Conservation (phyloP, 1,140 invertebrate genomes). For the Drosophila sturtevanti region DNA sequence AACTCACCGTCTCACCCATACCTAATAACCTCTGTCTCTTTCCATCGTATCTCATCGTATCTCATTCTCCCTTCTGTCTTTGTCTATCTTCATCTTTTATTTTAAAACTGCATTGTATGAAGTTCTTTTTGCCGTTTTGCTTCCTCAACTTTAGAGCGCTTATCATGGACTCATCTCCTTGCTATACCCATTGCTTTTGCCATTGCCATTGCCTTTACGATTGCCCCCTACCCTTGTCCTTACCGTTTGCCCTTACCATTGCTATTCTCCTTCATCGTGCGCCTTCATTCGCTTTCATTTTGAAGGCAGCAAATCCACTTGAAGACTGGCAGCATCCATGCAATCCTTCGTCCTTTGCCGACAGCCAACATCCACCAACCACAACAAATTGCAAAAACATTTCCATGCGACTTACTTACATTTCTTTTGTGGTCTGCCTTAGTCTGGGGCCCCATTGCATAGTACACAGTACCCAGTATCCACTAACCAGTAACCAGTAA, state of each 20-base stretch:
- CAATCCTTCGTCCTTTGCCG: conserved; percentile 59
- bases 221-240: too few relatives aligned
- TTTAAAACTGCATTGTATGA: conserved; percentile 44
- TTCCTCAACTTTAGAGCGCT: conserved; percentile 54
- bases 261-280: conserved; percentile 1
- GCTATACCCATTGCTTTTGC: conserved; percentile 23
- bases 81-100: background rate
- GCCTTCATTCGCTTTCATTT: conserved; percentile 63
- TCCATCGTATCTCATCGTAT: background rate
- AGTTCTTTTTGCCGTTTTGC: conserved; percentile 46
- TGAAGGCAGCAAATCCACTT: conserved; percentile 62
- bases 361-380: conserved; percentile 38
- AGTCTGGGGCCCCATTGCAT: background rate
- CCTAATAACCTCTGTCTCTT: background rate
- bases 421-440: conserved; percentile 61
- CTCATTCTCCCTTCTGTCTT: background rate
- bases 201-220: conserved; percentile 16
- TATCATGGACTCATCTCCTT: conserved; percentile 28
- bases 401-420: conserved; percentile 75
- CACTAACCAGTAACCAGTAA: too few relatives aligned
- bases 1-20: background rate
- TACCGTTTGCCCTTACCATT: background rate
- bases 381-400: conserved; percentile 76
- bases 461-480: too few relatives aligned
- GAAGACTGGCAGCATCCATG: conserved; percentile 48